These are phyloP conservation scores for Puffinus mauretanicus DNA, from an alignment of 2,113 vertebrate species.

Conservation along the genomic window DNA sequence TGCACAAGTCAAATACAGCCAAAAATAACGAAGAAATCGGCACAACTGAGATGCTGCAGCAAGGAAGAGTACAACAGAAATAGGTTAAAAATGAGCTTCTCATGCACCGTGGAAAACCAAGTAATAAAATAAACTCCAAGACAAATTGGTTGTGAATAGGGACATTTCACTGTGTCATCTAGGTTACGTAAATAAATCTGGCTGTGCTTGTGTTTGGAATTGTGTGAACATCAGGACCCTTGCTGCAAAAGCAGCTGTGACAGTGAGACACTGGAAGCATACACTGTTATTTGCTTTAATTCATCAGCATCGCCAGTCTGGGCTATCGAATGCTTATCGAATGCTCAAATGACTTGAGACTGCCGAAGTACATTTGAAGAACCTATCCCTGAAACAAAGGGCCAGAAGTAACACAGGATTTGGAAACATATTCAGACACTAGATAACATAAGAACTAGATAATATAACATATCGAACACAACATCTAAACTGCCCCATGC, in stretches of 20 bases:
- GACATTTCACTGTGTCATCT: neutral
- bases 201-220: neutral
- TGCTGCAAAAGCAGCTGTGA: neutral
- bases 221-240: neutral
- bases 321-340: neutral
- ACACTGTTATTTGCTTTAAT: neutral
- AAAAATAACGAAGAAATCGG: neutral
- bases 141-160: neutral
- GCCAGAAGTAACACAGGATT: neutral
- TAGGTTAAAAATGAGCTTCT: neutral
- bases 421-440: neutral
- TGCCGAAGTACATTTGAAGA: neutral
- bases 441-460: neutral
- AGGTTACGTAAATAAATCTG: neutral
- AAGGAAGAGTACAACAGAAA: neutral
- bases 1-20: neutral
- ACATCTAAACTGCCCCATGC: neutral
- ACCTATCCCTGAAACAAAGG: neutral
- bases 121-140: neutral
- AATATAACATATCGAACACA: accelerated
- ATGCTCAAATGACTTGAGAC: neutral
- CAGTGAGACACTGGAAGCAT: neutral
- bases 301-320: neutral
- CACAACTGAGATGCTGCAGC: neutral
- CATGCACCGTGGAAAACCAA: neutral